Evolutionary conservation across 2,797 vertebrate genomes (phyloP), one percentile per base, ranked within the genome.

Genomic region (Lycodopsis pacificus): DNA sequence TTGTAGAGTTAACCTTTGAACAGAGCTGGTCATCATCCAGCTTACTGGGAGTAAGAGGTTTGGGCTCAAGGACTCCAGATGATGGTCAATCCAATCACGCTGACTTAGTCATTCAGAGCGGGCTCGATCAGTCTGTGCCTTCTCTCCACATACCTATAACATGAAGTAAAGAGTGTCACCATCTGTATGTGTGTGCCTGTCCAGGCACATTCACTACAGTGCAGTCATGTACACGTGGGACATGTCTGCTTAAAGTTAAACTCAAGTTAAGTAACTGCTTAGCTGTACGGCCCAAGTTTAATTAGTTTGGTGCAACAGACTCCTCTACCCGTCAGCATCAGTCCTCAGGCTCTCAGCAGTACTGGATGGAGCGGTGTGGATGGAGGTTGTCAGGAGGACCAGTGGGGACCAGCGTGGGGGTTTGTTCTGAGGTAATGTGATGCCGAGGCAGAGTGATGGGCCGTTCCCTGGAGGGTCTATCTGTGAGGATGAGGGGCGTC

Each of bases 341-440:
- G 8, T 42, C n/a, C n/a, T 38, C 63, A 48, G 63, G 27, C n/a
- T 27, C 13, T 49, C 19, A 11, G 48, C 40, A 40, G 12, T 17
- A 13, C 12, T 3, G n/a, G n/a, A n/a, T n/a, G n/a, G n/a, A n/a
- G 32, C 32, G 13, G 20, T 49, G 20, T 44, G 38, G 4, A 49
- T 25, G 40, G 67, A 54, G 40, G 73, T 56, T 68, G 56, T 73
- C 61, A 65, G 54, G 36, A 62, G 49, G 25, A 57, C 19, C 32
- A 4, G 38, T 71, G 65, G 32, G 32, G 32, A 34, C 32, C 32
- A 34, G 7, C 32, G 58, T 13, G n/a, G 71, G 76, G 66, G 57
- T 40, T 56, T 79, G 51, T 53, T 80, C 11, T 34, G 46, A 79
- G 49, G 74, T 73, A 58, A 76, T 61, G 67, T 73, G 79, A 79